These are phyloP conservation scores for Nomada hirtipes DNA, from an alignment of 2,888 invertebrate genomes.

Conservation along the genomic window DNA sequence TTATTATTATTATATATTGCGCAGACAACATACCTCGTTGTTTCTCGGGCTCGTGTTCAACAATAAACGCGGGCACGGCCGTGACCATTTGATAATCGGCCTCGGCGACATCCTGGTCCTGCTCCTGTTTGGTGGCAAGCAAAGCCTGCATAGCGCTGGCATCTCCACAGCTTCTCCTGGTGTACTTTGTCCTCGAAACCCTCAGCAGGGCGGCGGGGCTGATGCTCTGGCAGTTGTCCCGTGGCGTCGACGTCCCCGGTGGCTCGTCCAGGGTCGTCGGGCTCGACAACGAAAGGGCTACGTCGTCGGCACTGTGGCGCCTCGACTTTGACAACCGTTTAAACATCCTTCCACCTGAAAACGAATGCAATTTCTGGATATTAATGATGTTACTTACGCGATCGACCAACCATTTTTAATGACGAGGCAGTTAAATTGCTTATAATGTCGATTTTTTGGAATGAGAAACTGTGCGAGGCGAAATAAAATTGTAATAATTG, in stretches of 20 bases:
- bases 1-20: neutral
- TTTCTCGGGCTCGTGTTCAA: slow-evolving; percentile 88
- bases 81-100: slow-evolving; percentile 90
- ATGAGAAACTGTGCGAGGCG: no score
- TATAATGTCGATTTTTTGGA: no score
- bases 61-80: slow-evolving; percentile 91
- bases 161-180: slow-evolving; percentile 80
- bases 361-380: neutral
- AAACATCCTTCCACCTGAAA: slow-evolving; percentile 78
- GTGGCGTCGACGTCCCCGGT: slow-evolving; percentile 68
- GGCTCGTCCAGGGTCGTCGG: slow-evolving; percentile 74
- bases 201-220: slow-evolving; percentile 62
- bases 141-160: slow-evolving; percentile 75
- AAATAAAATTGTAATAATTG: no score
- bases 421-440: no score
- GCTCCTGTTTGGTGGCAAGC: slow-evolving; percentile 66
- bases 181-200: slow-evolving; percentile 77
- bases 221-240: slow-evolving; percentile 60
- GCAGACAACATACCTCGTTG: slow-evolving; percentile 85
- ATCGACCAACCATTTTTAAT: no score
- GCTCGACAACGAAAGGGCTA: slow-evolving; percentile 77
- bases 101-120: slow-evolving; percentile 72
- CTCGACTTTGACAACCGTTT: slow-evolving; percentile 89
- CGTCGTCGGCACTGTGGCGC: slow-evolving; percentile 88
- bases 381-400: neutral